These are phyloP conservation scores for Chanos chanos DNA, from an alignment of 2,797 vertebrate genomes.

Conservation along the genomic window DNA sequence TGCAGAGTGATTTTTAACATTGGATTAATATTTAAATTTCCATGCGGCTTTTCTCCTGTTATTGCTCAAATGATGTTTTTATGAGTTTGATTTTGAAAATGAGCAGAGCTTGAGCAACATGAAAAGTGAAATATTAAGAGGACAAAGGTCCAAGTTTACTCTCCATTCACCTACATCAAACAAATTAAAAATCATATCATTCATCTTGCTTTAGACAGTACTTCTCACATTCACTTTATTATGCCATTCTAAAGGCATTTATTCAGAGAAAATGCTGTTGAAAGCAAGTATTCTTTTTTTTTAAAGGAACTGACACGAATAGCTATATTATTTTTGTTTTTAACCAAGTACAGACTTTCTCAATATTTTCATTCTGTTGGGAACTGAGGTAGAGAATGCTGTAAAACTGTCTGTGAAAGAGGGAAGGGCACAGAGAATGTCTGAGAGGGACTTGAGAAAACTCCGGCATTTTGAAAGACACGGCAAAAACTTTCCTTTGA, in stretches of 20 bases:
- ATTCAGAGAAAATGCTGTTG: background rate
- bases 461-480: conserved; percentile 2
- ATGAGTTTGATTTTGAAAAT: conserved; percentile 78
- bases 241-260: conserved; percentile 12
- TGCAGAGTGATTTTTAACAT: conserved; percentile 69
- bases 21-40: conserved; percentile 80
- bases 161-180: conserved; percentile 52
- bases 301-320: too few relatives aligned
- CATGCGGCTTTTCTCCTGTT: conserved; percentile 61
- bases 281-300: background rate
- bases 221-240: conserved; percentile 21
- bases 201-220: conserved; percentile 26
- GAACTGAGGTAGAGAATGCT: background rate
- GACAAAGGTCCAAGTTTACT: conserved; percentile 53
- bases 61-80: conserved; percentile 74
- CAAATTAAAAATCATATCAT: conserved; percentile 45
- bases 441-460: conserved; percentile 14
- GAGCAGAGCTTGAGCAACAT: conserved; percentile 60
- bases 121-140: conserved; percentile 62
- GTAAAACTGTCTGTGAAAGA: conserved; percentile 4
- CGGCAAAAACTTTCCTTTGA: background rate
- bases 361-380: background rate
- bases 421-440: background rate
- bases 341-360: background rate
- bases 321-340: too few relatives aligned